Evolutionary conservation across 2,888 invertebrate genomes (phyloP).

Genomic region (Epinotia bilunana): DNA sequence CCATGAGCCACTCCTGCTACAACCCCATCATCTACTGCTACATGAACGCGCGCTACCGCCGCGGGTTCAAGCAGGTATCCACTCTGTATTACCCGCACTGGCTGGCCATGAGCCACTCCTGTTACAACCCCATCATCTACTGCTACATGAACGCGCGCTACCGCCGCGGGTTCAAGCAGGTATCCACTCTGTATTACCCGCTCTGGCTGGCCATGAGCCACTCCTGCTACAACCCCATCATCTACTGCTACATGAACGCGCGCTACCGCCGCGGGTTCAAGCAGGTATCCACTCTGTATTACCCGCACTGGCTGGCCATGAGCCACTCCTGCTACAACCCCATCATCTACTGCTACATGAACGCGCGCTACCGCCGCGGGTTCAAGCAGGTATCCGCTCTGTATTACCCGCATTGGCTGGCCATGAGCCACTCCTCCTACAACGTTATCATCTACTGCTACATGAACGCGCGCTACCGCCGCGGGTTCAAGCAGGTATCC

Average conservation of each 20-base stretch:
- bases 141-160: no score
- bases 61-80: no score
- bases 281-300: no score
- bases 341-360: slow-evolving; percentile 91
- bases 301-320: slow-evolving; percentile 88
- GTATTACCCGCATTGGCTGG: slow-evolving; percentile 66
- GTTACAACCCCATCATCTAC: no score
- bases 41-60: slow-evolving; percentile 44
- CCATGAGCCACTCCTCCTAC: slow-evolving; percentile 91
- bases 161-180: no score
- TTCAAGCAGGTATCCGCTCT: slow-evolving; percentile 74
- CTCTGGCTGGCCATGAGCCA: no score
- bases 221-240: no score
- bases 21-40: slow-evolving; percentile 91
- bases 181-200: no score
- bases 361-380: slow-evolving; percentile 87
- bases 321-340: slow-evolving; percentile 92
- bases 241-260: no score
- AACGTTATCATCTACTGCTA: slow-evolving; percentile 91
- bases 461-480: slow-evolving; percentile 90
- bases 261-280: no score
- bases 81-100: no score
- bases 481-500: slow-evolving; percentile 82
- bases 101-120: no score
- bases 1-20: slow-evolving; percentile 91